These are phyloP conservation scores for Hippolais icterina DNA, from an alignment of 2,113 vertebrate species.

Conservation along the genomic window DNA sequence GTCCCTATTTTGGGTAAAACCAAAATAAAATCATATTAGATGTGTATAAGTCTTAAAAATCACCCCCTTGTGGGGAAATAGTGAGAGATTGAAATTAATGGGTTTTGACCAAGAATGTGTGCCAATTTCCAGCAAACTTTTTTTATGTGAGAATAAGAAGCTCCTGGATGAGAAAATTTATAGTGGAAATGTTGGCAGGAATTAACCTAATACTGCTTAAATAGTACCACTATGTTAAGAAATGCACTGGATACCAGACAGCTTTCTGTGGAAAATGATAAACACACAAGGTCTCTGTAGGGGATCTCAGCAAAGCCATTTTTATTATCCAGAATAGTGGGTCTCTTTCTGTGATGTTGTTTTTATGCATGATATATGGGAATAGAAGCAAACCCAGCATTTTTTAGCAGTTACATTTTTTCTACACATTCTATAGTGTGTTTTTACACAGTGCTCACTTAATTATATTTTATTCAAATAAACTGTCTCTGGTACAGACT, in stretches of 20 bases:
- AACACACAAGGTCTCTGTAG: neutral
- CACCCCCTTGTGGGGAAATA: neutral
- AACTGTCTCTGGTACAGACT: neutral
- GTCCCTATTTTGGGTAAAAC: neutral
- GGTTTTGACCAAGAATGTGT: neutral
- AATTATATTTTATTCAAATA: neutral
- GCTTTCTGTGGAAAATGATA: slow-evolving; percentile 33
- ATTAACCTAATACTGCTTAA: slow-evolving; percentile 3
- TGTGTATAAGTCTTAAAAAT: neutral
- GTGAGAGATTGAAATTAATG: neutral
- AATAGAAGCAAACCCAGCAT: neutral
- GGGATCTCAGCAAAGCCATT: neutral
- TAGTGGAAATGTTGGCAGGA: slow-evolving; percentile 54
- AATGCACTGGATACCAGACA: neutral
- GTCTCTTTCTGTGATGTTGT: neutral
- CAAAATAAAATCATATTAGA: neutral
- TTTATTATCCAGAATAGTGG: neutral
- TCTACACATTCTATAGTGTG: neutral
- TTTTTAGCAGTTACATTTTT: neutral
- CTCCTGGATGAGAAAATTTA: slow-evolving; percentile 50
- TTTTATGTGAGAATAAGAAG: slow-evolving; percentile 50
- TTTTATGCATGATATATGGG: neutral
- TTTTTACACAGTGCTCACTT: neutral
- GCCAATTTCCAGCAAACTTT: neutral
- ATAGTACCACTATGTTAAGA: neutral